Conservation (phyloP, 2,888 invertebrate genomes). For the Oxytorus armatus region DNA sequence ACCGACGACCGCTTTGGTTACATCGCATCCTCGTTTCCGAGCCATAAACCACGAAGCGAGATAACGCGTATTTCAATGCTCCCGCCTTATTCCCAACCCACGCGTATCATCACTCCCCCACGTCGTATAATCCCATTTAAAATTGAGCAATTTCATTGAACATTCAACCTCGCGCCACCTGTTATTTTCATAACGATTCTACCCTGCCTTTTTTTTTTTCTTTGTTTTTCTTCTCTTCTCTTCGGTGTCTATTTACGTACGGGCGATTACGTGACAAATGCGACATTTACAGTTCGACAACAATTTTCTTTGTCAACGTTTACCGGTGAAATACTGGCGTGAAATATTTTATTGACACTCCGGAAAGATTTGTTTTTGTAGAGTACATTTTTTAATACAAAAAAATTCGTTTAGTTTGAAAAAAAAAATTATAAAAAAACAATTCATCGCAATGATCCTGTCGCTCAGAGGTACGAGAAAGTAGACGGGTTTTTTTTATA, state of each 20-base stretch:
- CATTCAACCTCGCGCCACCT: slow-evolving; percentile 62
- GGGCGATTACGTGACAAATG: slow-evolving; percentile 11
- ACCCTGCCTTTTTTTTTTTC: slow-evolving; percentile 5
- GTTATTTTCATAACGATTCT: slow-evolving; percentile 60
- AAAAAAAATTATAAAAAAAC: too few relatives aligned
- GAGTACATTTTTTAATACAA: too few relatives aligned
- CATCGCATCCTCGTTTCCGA: slow-evolving; percentile 61
- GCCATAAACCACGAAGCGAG: slow-evolving; percentile 61
- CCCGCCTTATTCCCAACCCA: slow-evolving; percentile 11
- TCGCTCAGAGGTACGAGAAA: too few relatives aligned
- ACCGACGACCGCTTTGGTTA: slow-evolving; percentile 30
- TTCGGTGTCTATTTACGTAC: background rate
- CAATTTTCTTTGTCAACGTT: too few relatives aligned
- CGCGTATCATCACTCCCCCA: background rate
- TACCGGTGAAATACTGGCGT: too few relatives aligned
- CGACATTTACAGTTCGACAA: slow-evolving; percentile 8
- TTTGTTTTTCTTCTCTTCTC: background rate
- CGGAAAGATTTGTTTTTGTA: too few relatives aligned
- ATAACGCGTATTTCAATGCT: slow-evolving; percentile 65
- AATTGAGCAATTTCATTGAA: slow-evolving; percentile 64
- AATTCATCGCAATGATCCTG: too few relatives aligned
- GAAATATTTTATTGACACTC: too few relatives aligned
- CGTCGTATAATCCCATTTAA: slow-evolving; percentile 63
- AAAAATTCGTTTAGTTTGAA: too few relatives aligned
- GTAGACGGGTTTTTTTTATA: too few relatives aligned